Evolutionary conservation across 1,140 invertebrate species (phyloP), one percentile per base, ranked within the genome.

Genomic region (Stegodyphus mimosarum): DNA sequence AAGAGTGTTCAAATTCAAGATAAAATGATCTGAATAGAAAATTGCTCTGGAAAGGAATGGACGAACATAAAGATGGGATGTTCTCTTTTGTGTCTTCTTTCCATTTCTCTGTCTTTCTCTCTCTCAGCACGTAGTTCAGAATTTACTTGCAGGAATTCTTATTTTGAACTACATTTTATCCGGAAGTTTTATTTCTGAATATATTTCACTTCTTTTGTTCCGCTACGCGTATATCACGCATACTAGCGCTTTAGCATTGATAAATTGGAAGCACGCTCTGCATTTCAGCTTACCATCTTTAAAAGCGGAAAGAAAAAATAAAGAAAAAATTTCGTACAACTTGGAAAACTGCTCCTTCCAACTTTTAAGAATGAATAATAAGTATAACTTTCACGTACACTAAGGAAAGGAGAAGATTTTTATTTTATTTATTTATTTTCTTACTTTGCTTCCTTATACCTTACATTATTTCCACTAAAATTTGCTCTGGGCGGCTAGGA

Each of bases 181-280:
- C 55, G 63, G 75, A 66, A 50, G 48, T 77, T 75, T 33, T 33
- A 33, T 33, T 33, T 75, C 13, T 75, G 73, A 60, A 67, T 66
- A 77, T 51, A 77, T 67, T 77, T 60, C 49, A 52, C 7, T 55
- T 75, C 11, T 13, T 75, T 75, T 75, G 53, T 66, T 51, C 78
- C 15, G 11, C 51, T 64, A 72, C 69, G 49, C 69, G 52, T 81
- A 55, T 55, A 60, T 81, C 78, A 72, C 78, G 70, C 67, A 81
- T 81, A 72, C 78, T 72, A 50, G 78, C 78, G 64, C 64, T 81
- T 81, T 81, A 81, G 78, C 78, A 81, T 81, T 81, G 78, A 81
- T 81, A 81, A 81, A 81, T 81, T 81, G 78, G 70, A 72, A 49
- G 77, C 77, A 70, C 18, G 51, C 33, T 33, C 33, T 33, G 33